phyloP scores from a whole-genome alignment of 2,888 invertebrate genomes.

The Hoplodrina blanda region DNA sequence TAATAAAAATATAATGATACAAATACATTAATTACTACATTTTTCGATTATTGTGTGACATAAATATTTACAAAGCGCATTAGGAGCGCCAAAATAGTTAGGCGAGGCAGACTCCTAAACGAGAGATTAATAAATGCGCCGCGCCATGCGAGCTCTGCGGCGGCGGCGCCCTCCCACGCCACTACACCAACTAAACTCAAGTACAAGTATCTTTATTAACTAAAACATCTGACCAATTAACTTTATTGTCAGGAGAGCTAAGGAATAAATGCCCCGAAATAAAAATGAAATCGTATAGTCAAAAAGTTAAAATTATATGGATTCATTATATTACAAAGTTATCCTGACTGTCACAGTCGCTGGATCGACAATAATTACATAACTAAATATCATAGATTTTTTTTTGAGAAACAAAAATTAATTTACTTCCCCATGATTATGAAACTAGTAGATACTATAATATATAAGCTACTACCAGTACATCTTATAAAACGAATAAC shows the following conservation, averaged over 20 bases:
- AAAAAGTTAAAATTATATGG: constrained; percentile 83
- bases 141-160: constrained; percentile 59
- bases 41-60: constrained; percentile 90
- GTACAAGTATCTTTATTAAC: constrained; percentile 87
- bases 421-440: constrained; percentile 81
- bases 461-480: constrained; percentile 84
- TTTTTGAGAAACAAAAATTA: constrained; percentile 76
- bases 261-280: constrained; percentile 84
- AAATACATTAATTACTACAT: constrained; percentile 90
- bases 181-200: constrained; percentile 62
- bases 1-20: constrained; percentile 91
- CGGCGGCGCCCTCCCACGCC: constrained; percentile 55
- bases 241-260: constrained; percentile 85
- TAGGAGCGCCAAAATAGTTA: constrained; percentile 85
- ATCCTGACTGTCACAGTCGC: constrained; percentile 82
- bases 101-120: constrained; percentile 84
- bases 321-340: constrained; percentile 79
- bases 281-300: constrained; percentile 82
- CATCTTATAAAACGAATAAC: constrained; percentile 88
- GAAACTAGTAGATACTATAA: constrained; percentile 82
- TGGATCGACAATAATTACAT: constrained; percentile 78
- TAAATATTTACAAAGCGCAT: constrained; percentile 90
- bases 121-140: constrained; percentile 73
- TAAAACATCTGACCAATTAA: constrained; percentile 83
- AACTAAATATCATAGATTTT: constrained; percentile 74